Evolutionary conservation across 2,113 vertebrate species (phyloP).

Genomic region (Brienomyrus longianalis): DNA sequence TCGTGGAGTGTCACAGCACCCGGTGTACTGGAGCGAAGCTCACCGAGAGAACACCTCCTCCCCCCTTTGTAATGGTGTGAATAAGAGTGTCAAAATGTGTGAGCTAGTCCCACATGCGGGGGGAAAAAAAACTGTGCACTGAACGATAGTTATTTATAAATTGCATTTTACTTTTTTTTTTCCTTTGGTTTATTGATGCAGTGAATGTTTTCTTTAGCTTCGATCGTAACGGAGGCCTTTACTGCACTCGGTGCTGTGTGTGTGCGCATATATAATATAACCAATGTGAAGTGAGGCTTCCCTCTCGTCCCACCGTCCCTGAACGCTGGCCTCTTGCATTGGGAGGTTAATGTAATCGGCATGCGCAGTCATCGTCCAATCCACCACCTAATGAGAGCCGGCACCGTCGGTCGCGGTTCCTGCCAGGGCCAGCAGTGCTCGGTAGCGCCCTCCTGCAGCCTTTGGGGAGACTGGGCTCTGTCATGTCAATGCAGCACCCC

Average conservation of each 20-base stretch:
- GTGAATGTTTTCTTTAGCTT: not conserved
- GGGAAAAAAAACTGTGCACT: too few relatives aligned
- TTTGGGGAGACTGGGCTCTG: not conserved
- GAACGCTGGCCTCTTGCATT: not conserved
- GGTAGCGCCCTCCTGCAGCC: not conserved
- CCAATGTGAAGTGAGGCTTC: not conserved
- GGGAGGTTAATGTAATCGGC: not conserved
- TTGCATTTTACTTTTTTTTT: not conserved
- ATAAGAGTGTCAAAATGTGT: not conserved
- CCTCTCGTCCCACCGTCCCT: not conserved
- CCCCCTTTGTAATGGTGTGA: not conserved
- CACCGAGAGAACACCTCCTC: not conserved
- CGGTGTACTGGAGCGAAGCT: not conserved
- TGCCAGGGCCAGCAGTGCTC: not conserved
- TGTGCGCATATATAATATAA: not conserved
- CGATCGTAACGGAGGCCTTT: not conserved
- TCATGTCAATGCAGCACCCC: not conserved
- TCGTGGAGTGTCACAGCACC: not conserved
- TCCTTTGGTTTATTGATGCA: not conserved
- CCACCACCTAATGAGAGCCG: not conserved
- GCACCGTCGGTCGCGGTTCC: not conserved
- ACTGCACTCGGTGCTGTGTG: not conserved
- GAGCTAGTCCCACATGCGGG: not conserved
- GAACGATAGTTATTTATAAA: conserved; percentile 1
- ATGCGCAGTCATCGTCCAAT: not conserved